Percentiles rank a stretch among this genome's conserved stretches.
Evolutionary conservation across 2,888 invertebrate genomes (phyloP).

Genomic region (Noctua pronuba): DNA sequence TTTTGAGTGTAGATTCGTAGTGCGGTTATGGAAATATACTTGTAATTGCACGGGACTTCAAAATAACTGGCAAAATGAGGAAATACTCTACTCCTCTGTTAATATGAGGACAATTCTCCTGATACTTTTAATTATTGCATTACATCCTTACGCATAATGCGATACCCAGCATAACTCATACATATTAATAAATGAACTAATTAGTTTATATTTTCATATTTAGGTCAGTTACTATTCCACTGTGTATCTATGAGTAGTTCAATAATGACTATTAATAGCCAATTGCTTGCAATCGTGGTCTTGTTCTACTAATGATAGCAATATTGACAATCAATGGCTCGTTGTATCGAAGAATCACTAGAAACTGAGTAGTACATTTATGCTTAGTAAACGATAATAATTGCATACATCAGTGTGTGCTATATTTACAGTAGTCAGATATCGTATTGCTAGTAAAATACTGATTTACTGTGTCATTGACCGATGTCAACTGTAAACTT

Average conservation of each 20-base stretch:
- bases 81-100: background rate
- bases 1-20: background rate
- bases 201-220: conserved; percentile 22
- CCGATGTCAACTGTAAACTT: background rate
- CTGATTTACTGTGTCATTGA: conserved; percentile 6
- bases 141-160: background rate
- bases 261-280: conserved; percentile 22
- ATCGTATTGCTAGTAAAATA: background rate
- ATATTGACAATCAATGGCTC: conserved; percentile 21
- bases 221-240: conserved; percentile 32
- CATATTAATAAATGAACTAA: conserved; percentile 1
- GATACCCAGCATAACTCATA: background rate
- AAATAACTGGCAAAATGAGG: background rate
- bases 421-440: background rate
- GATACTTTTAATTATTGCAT: background rate
- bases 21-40: background rate
- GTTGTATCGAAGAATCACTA: background rate
- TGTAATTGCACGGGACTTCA: background rate
- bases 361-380: background rate
- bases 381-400: background rate
- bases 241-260: background rate
- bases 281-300: conserved; percentile 39
- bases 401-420: background rate
- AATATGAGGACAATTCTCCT: background rate
- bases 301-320: conserved; percentile 18